Percentiles rank a stretch among this genome's conserved stretches.
phyloP scores from a whole-genome alignment of 2,888 invertebrate species.

The Timema cristinae region DNA sequence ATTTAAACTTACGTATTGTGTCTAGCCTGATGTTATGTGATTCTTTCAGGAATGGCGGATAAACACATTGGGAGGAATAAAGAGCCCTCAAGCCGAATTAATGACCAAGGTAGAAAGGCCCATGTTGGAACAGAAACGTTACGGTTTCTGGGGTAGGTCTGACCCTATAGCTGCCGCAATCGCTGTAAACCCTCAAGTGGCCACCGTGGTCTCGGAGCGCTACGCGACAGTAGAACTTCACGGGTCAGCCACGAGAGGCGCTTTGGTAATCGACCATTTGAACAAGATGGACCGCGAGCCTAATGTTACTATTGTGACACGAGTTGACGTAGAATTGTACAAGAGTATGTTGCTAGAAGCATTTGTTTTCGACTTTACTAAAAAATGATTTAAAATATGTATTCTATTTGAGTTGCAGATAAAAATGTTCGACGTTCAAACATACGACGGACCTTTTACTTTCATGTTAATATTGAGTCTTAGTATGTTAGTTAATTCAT shows the following conservation, averaged over 20 bases:
- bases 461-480: too few species aligned
- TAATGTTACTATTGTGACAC: conserved; percentile 33
- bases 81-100: conserved; percentile 31
- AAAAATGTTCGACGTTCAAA: too few species aligned
- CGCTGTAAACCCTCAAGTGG: conserved; percentile 36
- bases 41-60: conserved; percentile 35
- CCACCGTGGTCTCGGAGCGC: conserved; percentile 16
- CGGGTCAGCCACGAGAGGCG: conserved; percentile 43
- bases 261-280: conserved; percentile 43
- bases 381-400: neutral
- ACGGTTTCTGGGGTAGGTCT: conserved; percentile 34
- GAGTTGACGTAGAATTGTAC: conserved; percentile 32
- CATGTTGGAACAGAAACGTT: conserved; percentile 26
- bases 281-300: conserved; percentile 26
- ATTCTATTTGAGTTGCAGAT: too few species aligned
- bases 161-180: conserved; percentile 42
- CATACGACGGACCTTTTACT: too few species aligned
- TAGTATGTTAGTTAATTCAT: neutral
- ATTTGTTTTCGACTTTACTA: conserved; percentile 15
- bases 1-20: too few species aligned
- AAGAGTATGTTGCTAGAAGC: conserved; percentile 32
- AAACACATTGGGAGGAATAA: conserved; percentile 32
- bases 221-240: conserved; percentile 42
- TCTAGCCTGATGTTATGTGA: neutral
- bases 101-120: conserved; percentile 34